Base-by-base conservation (phyloP, 2,888 invertebrate species). In the Cyclophora albipunctata region DNA sequence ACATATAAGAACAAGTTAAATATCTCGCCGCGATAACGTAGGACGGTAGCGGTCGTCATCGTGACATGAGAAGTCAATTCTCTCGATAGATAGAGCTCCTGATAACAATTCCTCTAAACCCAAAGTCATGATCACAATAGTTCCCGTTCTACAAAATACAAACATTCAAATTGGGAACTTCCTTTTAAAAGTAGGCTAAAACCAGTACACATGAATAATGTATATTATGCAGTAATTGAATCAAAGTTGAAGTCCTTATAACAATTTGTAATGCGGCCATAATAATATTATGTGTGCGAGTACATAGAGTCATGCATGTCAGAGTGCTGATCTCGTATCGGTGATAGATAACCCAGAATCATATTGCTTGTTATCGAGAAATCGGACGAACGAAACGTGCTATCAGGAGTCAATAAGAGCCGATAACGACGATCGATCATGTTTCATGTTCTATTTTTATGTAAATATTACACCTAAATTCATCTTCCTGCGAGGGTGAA, bases 391-490 rank as follows among this genome's bases (percentile, higher is more conserved):
- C 42, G 45, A 51, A 45, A 53, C 37, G 34, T 49, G 47, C 45
- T 42, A 48, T 53, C 53, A 37, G 51, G 40, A 57, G 55, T 57
- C 51, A 55, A 51, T 48, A 52, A 54, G 37, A 4, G 45, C 5
- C 37, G 47, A 48, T 59, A 61, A 54, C 59, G 37, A 3, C 56
- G 57, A 61, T 59, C 60, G 52, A 61, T 61, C 56, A 53, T 53
- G 48, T 49, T 41, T n/a, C 7, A 7, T 40, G 40, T 7, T 40
- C 37, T 37, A 5, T 37, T 37, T 37, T 37, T 37, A 37, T 37
- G 37, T 5, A 5, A 37, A 37, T 37, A 37, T 37, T 37, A 37
- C 5, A 37, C 37, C 37, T 5, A 37, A 37, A 37, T 37, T 37
- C 20, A 20, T 20, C 20, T 20, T 20, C 20, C 20, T 20, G 20